Base-by-base conservation (phyloP, 2,113 vertebrate species). In the Xenopus tropicalis region DNA sequence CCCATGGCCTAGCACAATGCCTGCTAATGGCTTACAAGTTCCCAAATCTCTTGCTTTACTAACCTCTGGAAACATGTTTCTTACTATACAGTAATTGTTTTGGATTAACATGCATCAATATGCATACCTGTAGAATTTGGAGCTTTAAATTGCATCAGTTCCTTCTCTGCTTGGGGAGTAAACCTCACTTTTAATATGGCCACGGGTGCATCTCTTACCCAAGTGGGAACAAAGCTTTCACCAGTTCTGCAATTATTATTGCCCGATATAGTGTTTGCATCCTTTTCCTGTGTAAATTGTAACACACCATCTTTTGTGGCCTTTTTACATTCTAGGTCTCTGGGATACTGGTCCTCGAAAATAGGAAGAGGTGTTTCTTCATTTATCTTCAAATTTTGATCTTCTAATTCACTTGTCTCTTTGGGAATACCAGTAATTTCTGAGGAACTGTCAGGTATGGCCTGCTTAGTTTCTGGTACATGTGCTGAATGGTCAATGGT, bases 201-300 rank as follows among this genome's bases (percentile, higher is more conserved):
- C 64, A 88, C 86, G 12, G 92, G 91, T 21, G 94, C 86, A 21
- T 89, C 82, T 81, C 81, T 89, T 74, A 96, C 87, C 94, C 94
- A 96, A 62, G 74, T 66, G 13, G 94, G 92, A 0, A 93, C 87
- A 22, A 74, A 80, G 24, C 86, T 86, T 63, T 80, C 78, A 25
- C 72, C 12, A 21, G 29, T 65, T 54, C 57, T n/a, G 19, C 73
- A n/a, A 14, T n/a, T 3, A 10, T 69, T 56, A 52, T 61, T 42
- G 46, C 1, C 21, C 14, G 3, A 17, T 14, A 11, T 29, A 21
- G 52, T 9, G 7, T 19, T 37, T 59, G 44, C 1, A 6, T 0
- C 8, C 4, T 12, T 14, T 23, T 52, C 9, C 58, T 14, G 3
- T 4, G 52, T 29, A 17, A 51, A 37, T 13, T 70, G 61, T 0